A percentile compares a stretch with the other conserved stretches of the same genome.
phyloP scores from a whole-genome alignment of 2,797 vertebrate species.

The Rachycentron canadum region DNA sequence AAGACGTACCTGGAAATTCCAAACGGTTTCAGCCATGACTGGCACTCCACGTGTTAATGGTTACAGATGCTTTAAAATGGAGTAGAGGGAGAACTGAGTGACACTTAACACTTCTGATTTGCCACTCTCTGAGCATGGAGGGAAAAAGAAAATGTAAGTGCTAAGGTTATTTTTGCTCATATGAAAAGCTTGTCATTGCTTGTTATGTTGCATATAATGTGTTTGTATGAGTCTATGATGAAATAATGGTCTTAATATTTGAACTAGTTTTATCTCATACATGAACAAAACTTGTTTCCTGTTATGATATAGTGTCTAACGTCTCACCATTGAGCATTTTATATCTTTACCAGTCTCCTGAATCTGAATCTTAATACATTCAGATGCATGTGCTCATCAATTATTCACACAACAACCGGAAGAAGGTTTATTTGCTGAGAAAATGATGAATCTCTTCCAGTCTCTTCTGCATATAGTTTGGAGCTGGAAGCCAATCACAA shows the following conservation, averaged over 20 bases:
- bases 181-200: not conserved
- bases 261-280: not conserved
- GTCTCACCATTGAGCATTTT: not conserved
- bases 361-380: not conserved
- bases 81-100: not conserved
- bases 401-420: not conserved
- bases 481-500: not conserved
- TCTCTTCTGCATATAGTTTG: conserved; percentile 2
- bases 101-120: not conserved
- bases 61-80: not conserved
- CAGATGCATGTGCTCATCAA: not conserved
- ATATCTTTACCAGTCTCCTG: not conserved
- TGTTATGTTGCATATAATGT: no score
- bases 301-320: not conserved
- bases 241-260: no score
- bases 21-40: not conserved
- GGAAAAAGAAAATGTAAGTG: no score
- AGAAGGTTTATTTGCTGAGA: not conserved
- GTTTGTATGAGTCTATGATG: not conserved
- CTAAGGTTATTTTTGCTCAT: no score
- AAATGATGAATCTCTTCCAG: not conserved
- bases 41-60: not conserved
- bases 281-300: not conserved
- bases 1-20: not conserved
- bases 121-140: not conserved